Base-by-base conservation (phyloP, 2,888 invertebrate species). In the Notodonta ziczac region DNA sequence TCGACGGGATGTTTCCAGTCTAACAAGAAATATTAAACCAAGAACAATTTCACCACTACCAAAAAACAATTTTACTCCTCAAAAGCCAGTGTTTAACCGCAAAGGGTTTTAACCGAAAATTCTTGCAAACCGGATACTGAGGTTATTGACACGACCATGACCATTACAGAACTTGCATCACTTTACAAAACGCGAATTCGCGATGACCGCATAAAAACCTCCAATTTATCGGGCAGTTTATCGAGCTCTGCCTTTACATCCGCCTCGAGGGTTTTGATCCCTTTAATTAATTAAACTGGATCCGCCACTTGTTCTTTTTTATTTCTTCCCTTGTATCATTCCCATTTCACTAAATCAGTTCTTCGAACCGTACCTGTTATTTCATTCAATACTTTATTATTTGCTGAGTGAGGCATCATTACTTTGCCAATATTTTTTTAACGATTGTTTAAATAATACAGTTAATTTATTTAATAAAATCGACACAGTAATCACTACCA, bases 161-260 rank as follows among this genome's bases (percentile, higher is more conserved):
- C 83, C 85, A 85, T 88, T 86, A 87, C 84, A 72, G 73, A 75
- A 73, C 80, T 89, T 91, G 90, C 88, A 88, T 90, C 86, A 89
- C 73, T 82, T 80, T 77, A 78, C 80, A 74, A 77, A 70, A 72
- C 67, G 74, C 74, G 74, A 75, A 78, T 81, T 84, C 74, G 65
- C 78, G 79, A 77, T 78, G 76, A 75, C 77, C 72, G 70, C 72
- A 81, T 82, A 79, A 80, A 70, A 81, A 80, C 75, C 67, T 70
- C 60, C 70, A 77, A 81, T 84, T 86, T 85, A 85, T 82, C 80
- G 72, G 70, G 66, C 72, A 76, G 80, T 86, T 84, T 83, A 85
- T 85, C 84, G 82, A 78, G 62, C 75, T 70, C 67, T 76, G 80
- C 73, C 76, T 73, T 72, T 71, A 67, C 69, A 70, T 74, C 72